Evolutionary conservation across 2,113 vertebrate genomes (phyloP).

Genomic region (human (Homo sapiens)): GRCh38 chr17:28449001-28449500

Average conservation of each 20-base stretch:
- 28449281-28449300: background rate
- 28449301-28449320: background rate
- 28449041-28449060: too few species aligned
- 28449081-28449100: too few species aligned
- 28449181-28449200: background rate
- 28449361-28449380: background rate
- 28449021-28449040: too few species aligned
- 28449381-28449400: background rate
- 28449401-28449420: background rate
- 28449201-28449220: background rate
- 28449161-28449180: background rate
- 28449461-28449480: background rate
- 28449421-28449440: background rate
- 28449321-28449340: background rate
- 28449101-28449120: too few species aligned
- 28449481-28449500: background rate
- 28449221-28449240: background rate
- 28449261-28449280: background rate
- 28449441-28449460: background rate
- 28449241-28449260: background rate
- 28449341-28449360: background rate
- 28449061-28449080: too few species aligned
- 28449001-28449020: too few species aligned
- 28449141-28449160: background rate
- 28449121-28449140: background rate